These are phyloP conservation scores for Lasiommata megera DNA, from an alignment of 2,888 invertebrate genomes.

Conservation along the genomic window DNA sequence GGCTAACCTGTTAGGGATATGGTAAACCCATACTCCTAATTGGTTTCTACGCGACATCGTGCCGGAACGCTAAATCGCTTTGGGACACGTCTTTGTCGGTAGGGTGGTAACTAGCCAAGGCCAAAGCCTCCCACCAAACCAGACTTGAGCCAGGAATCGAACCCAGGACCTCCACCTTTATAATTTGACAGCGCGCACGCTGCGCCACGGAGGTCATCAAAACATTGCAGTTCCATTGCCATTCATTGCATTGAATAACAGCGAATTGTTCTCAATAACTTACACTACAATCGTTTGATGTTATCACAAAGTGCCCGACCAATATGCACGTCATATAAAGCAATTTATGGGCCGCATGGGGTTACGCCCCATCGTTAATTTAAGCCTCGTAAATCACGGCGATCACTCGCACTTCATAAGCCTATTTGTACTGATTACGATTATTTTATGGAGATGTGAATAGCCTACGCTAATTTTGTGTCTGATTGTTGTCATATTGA, in stretches of 20 bases:
- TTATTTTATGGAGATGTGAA: slow-evolving; percentile 30
- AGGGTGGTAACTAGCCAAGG: too few relatives aligned
- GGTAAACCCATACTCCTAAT: too few relatives aligned
- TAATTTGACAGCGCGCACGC: too few relatives aligned
- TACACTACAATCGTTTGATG: slow-evolving; percentile 21
- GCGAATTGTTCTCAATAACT: slow-evolving; percentile 10
- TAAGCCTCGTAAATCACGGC: slow-evolving; percentile 41
- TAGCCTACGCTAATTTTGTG: neutral
- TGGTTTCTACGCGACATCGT: too few relatives aligned
- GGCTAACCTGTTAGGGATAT: too few relatives aligned
- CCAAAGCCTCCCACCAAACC: too few relatives aligned
- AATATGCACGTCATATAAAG: slow-evolving; percentile 41
- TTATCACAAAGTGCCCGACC: slow-evolving; percentile 23
- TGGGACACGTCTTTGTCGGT: too few relatives aligned
- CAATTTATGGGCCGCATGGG: slow-evolving; percentile 60
- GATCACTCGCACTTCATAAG: slow-evolving; percentile 42
- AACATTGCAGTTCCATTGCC: slow-evolving; percentile 5
- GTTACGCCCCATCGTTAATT: slow-evolving; percentile 57
- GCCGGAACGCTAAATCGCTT: too few relatives aligned
- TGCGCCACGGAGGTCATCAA: neutral
- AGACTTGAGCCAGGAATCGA: too few relatives aligned
- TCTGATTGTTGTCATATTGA: neutral
- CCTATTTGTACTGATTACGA: slow-evolving; percentile 41
- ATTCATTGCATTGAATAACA: slow-evolving; percentile 10
- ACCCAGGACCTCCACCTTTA: too few relatives aligned